Base-by-base conservation (phyloP, 2,113 vertebrate species). In the Galeopterus variegatus region DNA sequence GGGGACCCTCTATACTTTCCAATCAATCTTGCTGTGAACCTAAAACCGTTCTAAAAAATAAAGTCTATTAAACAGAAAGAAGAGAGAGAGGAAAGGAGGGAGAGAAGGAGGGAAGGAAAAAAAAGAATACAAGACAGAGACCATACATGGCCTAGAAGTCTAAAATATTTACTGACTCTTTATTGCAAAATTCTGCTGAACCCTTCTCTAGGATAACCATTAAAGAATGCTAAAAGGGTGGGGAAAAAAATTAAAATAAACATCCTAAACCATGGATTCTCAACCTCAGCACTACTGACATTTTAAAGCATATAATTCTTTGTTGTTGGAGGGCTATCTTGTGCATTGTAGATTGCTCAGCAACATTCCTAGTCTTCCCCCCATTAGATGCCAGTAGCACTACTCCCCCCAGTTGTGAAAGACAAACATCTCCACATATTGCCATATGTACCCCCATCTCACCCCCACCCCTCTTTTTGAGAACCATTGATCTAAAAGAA, bases 31-130 rank as follows among this genome's bases (percentile, higher is more conserved):
- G 11, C 19, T 62, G 33, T 70, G 60, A 69, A 48, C 56, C 69
- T 79, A 84, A 88, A 94, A 72, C n/a, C 33, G 36, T 45, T 77
- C 50, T 86, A n/a, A n/a, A 73, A 75, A 67, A 28, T 48, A 65
- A 9, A 23, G 31, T 67, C 62, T 83, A 67, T n/a, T 65, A 31
- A 87, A 84, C 62, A 33, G 5, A 26, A 75, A 50, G 3, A 33
- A 69, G 33, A 21, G 50, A 18, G 69, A 19, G 23, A 72, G 41
- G 5, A 26, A 75, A 50, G 3, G 48, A 69, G 33, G 17, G 50
- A 18, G 69, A 19, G 23, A 41, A 36, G n/a, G 6, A 72, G 6
- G 33, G 14, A 3, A n/a, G 8, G n/a, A n/a, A 8, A 19, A 79
- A 56, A n/a, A 67, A 33, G 33, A 67, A 67, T 33, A 80, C 3